Evolutionary conservation across 2,113 vertebrate genomes (phyloP).

Genomic region (Stomatorhinus ivindoensis): DNA sequence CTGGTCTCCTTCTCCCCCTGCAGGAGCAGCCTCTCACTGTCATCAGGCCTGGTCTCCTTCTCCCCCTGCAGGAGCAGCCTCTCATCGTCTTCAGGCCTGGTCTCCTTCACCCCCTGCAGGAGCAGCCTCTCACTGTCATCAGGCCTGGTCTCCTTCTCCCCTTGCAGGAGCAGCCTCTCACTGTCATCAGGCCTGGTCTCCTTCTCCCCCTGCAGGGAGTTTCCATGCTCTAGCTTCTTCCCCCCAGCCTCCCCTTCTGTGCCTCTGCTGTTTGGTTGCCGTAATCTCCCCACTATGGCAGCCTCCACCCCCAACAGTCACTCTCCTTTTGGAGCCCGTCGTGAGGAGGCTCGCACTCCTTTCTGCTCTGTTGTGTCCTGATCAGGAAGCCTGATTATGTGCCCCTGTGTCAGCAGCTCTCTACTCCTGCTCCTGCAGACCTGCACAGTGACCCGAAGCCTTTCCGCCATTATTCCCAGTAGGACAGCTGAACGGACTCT

Average conservation of each 20-base stretch:
- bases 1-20: too few species aligned
- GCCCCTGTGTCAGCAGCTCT: background rate
- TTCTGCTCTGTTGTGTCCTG: background rate
- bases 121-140: too few species aligned
- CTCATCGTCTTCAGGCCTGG: too few species aligned
- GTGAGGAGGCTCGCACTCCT: background rate
- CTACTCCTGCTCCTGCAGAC: background rate
- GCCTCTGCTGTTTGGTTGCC: background rate
- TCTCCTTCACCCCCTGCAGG: too few species aligned
- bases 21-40: too few species aligned
- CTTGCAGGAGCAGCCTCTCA: background rate
- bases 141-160: too few species aligned
- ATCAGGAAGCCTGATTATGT: background rate
- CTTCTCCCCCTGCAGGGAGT: background rate
- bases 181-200: background rate
- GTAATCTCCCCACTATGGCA: background rate
- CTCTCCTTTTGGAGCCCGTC: background rate
- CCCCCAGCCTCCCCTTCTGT: background rate
- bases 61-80: too few species aligned
- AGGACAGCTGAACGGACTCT: background rate
- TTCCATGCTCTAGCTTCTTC: background rate
- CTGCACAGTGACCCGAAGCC: background rate
- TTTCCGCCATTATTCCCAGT: background rate
- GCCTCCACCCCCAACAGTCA: background rate
- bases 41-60: too few species aligned